Base-by-base conservation (phyloP, 2,113 vertebrate genomes). In the Phalacrocorax carbo region DNA sequence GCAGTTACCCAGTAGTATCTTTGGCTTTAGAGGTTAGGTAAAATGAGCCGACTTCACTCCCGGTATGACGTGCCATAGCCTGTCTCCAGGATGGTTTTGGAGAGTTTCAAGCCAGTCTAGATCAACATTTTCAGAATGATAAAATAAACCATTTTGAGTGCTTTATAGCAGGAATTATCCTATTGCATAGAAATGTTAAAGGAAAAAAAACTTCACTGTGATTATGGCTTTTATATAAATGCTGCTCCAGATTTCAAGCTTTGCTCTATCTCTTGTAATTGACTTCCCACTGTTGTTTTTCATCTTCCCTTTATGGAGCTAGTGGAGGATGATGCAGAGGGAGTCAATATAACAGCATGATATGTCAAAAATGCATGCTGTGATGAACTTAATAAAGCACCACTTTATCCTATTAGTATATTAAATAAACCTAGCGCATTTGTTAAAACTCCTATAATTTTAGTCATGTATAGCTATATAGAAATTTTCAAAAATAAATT, bases 181-280 rank as follows among this genome's bases (percentile, higher is more conserved):
- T 52, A 73, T 73, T 54, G 80, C 73, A 93, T 70, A 9, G 40
- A 88, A 72, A 58, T 58, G 21, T 30, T 88, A 83, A 94, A 70
- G 71, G 46, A 76, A 82, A 75, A 69, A 69, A 82, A 57, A 8
- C 11, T 55, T 86, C 9, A 57, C 11, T 77, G 51, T 86, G 32
- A 26, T 96, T 62, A 73, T 73, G 55, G 32, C 32, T 95, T 94
- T 86, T 87, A 83, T 81, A 25, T 71, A 94, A 93, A 68, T 78
- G 62, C 51, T 73, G 49, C 42, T 90, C 9, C 25, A 78, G 34
- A 68, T 94, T 75, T 44, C 84, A 16, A 79, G 55, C 40, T 88
- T 95, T 64, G 38, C 64, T 71, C 92, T 88, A 44, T 93, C 40
- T 38, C 18, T 86, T 5, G 13, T 64, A 65, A 38, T 54, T 65